phyloP scores from a whole-genome alignment of 2,888 invertebrate genomes.

The Drosophila quinaria region DNA sequence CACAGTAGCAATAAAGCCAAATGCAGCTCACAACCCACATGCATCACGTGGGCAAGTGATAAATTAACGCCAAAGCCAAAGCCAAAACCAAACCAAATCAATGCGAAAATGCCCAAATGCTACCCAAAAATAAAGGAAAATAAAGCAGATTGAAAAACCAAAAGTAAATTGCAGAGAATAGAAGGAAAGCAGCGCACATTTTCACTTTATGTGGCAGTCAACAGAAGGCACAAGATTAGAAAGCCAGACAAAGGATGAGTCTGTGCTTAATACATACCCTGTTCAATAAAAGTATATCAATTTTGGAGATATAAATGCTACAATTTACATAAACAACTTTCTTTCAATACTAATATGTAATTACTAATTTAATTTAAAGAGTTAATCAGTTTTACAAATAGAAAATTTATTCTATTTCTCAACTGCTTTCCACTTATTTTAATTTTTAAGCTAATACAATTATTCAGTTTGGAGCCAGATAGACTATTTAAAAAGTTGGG shows the following conservation, averaged over 20 bases:
- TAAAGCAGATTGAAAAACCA: constrained; percentile 29
- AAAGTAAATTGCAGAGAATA: constrained; percentile 44
- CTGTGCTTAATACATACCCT: constrained; percentile 33
- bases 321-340: too few relatives aligned
- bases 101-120: constrained; percentile 64
- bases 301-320: too few relatives aligned
- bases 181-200: constrained; percentile 59
- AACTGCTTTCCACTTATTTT: too few relatives aligned
- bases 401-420: too few relatives aligned
- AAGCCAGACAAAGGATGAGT: constrained; percentile 29
- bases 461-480: too few relatives aligned
- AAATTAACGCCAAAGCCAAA: constrained; percentile 60
- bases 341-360: too few relatives aligned
- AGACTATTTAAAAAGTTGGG: not conserved
- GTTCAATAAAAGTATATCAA: not conserved
- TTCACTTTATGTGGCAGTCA: constrained; percentile 65
- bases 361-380: not conserved
- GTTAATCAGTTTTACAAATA: not conserved
- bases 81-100: constrained; percentile 41
- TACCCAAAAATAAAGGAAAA: constrained; percentile 43
- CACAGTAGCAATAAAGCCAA: constrained; percentile 42
- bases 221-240: constrained; percentile 41
- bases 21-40: constrained; percentile 59
- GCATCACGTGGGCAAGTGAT: constrained; percentile 69
- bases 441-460: too few relatives aligned